Conservation (phyloP, 2,113 vertebrate species). For the Rhegmatorhina hoffmannsi region DNA sequence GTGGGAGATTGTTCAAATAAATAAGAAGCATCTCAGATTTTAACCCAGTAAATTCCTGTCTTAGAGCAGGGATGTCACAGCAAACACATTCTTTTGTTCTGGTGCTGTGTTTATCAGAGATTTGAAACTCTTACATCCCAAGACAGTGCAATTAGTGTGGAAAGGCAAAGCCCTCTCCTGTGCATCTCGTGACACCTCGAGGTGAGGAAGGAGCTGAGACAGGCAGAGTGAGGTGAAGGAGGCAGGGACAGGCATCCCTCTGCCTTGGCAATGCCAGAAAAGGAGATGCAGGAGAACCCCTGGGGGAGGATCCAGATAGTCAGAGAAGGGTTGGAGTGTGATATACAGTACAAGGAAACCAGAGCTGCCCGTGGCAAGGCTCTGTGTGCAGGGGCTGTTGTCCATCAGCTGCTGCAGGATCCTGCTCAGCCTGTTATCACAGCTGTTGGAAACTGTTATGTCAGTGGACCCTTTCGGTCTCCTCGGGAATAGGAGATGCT, state of each 20-base stretch:
- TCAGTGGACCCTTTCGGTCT: slow-evolving; percentile 57
- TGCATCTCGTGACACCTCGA: neutral
- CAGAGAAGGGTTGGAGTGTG: neutral
- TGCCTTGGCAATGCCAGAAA: slow-evolving; percentile 42
- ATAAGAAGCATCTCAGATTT: neutral
- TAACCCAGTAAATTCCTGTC: neutral
- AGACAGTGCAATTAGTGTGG: neutral
- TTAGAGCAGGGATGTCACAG: neutral
- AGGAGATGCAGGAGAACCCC: slow-evolving; percentile 6
- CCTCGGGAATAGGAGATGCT: slow-evolving; percentile 56
- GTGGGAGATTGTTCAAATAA: slow-evolving; percentile 4
- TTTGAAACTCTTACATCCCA: neutral
- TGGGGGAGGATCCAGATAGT: neutral
- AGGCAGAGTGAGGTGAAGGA: neutral
- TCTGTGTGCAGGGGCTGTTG: slow-evolving; percentile 52
- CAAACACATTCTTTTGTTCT: neutral
- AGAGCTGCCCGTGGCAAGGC: slow-evolving; percentile 14
- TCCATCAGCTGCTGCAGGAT: slow-evolving; percentile 48
- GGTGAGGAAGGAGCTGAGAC: neutral
- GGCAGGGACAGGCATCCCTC: slow-evolving; percentile 2
- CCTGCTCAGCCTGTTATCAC: slow-evolving; percentile 52
- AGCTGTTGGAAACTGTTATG: slow-evolving; percentile 75
- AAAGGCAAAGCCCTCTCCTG: neutral
- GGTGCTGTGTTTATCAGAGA: neutral
- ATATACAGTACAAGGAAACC: slow-evolving; percentile 3